phyloP scores from a whole-genome alignment of 2,888 invertebrate species.

The Thymelicus sylvestris region DNA sequence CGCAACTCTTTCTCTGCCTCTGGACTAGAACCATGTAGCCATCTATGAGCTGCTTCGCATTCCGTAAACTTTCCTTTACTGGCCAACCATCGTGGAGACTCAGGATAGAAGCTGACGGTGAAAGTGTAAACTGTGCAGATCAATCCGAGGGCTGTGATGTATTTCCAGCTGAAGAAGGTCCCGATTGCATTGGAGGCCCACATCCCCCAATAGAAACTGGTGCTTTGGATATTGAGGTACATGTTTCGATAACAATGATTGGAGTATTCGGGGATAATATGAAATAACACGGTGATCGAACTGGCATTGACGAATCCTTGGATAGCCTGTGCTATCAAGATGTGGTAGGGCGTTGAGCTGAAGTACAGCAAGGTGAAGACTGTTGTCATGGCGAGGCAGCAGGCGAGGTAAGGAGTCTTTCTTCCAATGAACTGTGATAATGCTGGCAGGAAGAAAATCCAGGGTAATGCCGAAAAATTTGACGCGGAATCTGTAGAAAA shows the following conservation, averaged over 20 bases:
- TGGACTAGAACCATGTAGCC: slow-evolving; percentile 53
- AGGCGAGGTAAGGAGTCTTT: slow-evolving; percentile 48
- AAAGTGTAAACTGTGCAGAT: slow-evolving; percentile 14
- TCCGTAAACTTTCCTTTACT: slow-evolving; percentile 57
- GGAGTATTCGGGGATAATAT: slow-evolving; percentile 46
- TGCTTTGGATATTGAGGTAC: slow-evolving; percentile 49
- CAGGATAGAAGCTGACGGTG: slow-evolving; percentile 1
- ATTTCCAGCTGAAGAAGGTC: slow-evolving; percentile 41
- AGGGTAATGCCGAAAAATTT: slow-evolving; percentile 52
- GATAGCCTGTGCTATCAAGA: slow-evolving; percentile 49
- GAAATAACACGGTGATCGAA: not conserved
- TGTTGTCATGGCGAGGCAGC: slow-evolving; percentile 44
- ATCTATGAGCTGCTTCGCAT: slow-evolving; percentile 53
- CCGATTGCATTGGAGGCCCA: slow-evolving; percentile 54
- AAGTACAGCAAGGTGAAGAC: slow-evolving; percentile 47
- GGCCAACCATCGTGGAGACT: slow-evolving; percentile 55
- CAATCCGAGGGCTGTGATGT: slow-evolving; percentile 49
- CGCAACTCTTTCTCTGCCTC: slow-evolving; percentile 53
- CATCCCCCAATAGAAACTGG: slow-evolving; percentile 50
- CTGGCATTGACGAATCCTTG: not conserved
- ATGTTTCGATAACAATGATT: slow-evolving; percentile 48
- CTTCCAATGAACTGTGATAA: slow-evolving; percentile 48
- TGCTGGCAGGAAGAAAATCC: slow-evolving; percentile 51
- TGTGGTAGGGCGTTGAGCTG: slow-evolving; percentile 46
- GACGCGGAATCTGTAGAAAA: slow-evolving; percentile 46